phyloP scores from a whole-genome alignment of 2,888 invertebrate genomes.

The Trissolcus japonicus region DNA sequence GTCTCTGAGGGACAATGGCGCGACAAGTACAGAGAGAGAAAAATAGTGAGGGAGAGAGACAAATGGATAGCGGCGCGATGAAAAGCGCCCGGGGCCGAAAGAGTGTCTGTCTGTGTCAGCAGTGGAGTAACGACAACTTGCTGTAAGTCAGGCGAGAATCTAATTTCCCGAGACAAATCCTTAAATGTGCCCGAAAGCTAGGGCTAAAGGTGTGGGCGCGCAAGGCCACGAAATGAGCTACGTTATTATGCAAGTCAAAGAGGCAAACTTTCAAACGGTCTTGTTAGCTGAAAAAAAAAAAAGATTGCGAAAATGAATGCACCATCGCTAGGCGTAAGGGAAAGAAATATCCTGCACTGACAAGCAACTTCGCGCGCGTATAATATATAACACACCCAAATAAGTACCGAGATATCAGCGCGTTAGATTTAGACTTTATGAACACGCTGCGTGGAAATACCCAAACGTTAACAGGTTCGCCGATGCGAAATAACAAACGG shows the following conservation, averaged over 20 bases:
- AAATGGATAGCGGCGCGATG: constrained; percentile 20
- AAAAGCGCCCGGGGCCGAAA: constrained; percentile 47
- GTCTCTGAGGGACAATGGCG: constrained; percentile 55
- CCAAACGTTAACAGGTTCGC: constrained; percentile 49
- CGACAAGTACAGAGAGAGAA: neutral
- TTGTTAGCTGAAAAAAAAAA: constrained; percentile 19
- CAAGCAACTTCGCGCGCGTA: constrained; percentile 31
- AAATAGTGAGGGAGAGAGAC: constrained; percentile 2
- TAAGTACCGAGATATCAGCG: constrained; percentile 15
- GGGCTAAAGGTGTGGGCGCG: constrained; percentile 73
- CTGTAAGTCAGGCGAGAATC: constrained; percentile 68
- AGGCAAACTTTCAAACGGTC: constrained; percentile 25
- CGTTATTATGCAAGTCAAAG: constrained; percentile 50
- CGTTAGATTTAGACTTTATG: constrained; percentile 9
- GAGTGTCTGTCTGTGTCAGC: constrained; percentile 56
- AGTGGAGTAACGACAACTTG: constrained; percentile 38
- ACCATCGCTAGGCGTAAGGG: neutral
- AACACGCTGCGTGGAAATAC: constrained; percentile 30
- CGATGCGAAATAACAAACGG: constrained; percentile 28
- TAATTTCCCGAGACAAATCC: constrained; percentile 75
- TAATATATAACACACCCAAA: constrained; percentile 38
- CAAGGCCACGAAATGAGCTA: constrained; percentile 73
- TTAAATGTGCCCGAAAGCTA: constrained; percentile 70
- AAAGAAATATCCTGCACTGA: constrained; percentile 65
- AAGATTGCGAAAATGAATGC: constrained; percentile 12